phyloP scores from a whole-genome alignment of 2,888 invertebrate species.

The Coronaproctus castanopsis region DNA sequence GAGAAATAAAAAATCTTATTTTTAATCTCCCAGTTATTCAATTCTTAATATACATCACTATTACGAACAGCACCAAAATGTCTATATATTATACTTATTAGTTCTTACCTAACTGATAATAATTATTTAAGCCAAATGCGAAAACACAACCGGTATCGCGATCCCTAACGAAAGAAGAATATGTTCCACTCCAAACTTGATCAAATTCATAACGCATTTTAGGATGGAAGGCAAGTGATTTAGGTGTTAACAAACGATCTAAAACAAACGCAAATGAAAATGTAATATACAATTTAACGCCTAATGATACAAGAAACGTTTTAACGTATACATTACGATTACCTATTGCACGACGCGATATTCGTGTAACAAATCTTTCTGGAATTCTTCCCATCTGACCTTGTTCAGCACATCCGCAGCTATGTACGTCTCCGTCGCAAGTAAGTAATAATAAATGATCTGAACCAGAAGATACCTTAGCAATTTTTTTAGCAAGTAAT shows the following conservation, averaged over 20 bases:
- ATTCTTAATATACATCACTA: too few species aligned
- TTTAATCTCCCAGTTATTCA: too few species aligned
- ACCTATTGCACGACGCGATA: constrained; percentile 33
- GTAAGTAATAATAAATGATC: constrained; percentile 77
- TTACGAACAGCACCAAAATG: too few species aligned
- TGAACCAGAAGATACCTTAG: constrained; percentile 70
- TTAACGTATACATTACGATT: too few species aligned
- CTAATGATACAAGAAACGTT: too few species aligned
- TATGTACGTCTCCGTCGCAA: constrained; percentile 43
- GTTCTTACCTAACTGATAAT: constrained; percentile 71
- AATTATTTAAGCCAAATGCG: constrained; percentile 87
- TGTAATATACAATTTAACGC: too few species aligned
- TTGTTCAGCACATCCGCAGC: constrained; percentile 82
- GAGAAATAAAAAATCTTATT: too few species aligned
- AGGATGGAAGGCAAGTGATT: constrained; percentile 29
- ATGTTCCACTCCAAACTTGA: constrained; percentile 76
- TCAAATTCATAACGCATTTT: constrained; percentile 35
- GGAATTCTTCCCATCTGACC: constrained; percentile 80
- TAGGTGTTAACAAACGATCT: constrained; percentile 45
- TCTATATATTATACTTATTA: too few species aligned
- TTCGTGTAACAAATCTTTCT: constrained; percentile 43
- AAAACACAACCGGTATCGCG: constrained; percentile 45
- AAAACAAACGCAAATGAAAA: too few species aligned
- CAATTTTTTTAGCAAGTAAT: constrained; percentile 42
- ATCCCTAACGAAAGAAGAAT: constrained; percentile 56